Conservation (phyloP, 2,888 invertebrate genomes). For the Ochlodes sylvanus region DNA sequence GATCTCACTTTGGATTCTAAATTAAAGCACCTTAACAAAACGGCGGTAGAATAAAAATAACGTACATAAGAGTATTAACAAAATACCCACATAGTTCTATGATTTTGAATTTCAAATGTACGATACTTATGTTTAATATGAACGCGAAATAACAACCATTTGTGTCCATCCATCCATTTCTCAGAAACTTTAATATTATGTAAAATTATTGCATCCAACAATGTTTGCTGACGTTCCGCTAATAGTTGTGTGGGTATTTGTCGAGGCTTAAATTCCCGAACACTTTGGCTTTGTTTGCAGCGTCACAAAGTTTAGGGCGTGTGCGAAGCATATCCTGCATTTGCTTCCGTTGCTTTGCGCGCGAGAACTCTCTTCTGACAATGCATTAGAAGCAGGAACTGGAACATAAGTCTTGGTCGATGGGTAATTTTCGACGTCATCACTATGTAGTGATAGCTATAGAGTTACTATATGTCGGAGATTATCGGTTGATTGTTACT, state of each 20-base stretch:
- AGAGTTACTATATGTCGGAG: no score
- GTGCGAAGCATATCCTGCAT: slow-evolving; percentile 22
- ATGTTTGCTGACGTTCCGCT: not conserved
- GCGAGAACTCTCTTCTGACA: not conserved
- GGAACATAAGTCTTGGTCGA: not conserved
- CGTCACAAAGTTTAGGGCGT: not conserved
- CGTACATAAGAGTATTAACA: no score
- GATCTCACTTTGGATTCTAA: no score
- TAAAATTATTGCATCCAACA: not conserved
- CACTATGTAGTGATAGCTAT: no score
- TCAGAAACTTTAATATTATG: not conserved
- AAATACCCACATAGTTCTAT: no score
- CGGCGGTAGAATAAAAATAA: no score
- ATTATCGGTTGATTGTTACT: no score
- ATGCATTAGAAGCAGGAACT: not conserved
- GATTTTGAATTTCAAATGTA: no score
- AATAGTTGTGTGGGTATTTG: not conserved
- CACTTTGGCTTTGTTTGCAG: not conserved
- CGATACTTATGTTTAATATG: not conserved
- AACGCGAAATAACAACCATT: not conserved
- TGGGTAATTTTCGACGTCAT: no score
- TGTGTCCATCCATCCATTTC: not conserved
- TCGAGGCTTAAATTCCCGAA: not conserved
- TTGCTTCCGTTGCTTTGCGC: slow-evolving; percentile 25
- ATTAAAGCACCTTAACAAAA: no score